Evolutionary conservation across 2,113 vertebrate genomes (phyloP), one percentile per base, ranked within the genome.

Genomic region (Burhinus bistriatus): DNA sequence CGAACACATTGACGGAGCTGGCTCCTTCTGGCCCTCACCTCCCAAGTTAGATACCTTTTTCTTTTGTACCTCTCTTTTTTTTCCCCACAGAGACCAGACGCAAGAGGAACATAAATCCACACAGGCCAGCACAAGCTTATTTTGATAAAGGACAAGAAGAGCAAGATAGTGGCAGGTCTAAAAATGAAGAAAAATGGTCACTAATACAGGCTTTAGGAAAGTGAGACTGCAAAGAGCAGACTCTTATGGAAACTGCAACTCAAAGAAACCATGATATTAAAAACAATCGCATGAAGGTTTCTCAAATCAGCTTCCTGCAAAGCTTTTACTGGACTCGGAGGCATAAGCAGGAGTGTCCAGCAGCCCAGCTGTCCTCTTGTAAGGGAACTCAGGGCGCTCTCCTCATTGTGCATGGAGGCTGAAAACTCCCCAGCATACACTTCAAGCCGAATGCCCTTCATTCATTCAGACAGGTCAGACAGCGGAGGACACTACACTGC

Each of bases 321-420:
- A 77, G 51, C 11, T 80, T 76, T 12, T n/a, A 11, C 15, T 47
- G 29, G 17, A 55, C 16, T 23, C 13, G 7, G 44, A 70, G 21
- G 36, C 1, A 0, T 2, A 19, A 52, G n/a, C 22, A 34, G 32
- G 25, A 36, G 20, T 1, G 5, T 36, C 52, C 30, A 49, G 1
- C 38, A 58, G 19, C 27, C 57, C 19, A 9, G 6, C 0, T 7
- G 34, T 30, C 10, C 34, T 23, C 36, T 13, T 29, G 7, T 25
- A 36, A 57, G 14, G 30, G 49, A 66, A 70, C 3, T 61, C 26
- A 58, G 62, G 17, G 68, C 7, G 2, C 36, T 83, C 16, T 72
- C 57, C 83, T 93, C 26, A 2, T 5, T 5, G 27, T 5, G 30
- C 30, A 75, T 27, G 5, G 36, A 52, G 12, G 47, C 16, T 51